These are phyloP conservation scores for Pelochelys cantorii DNA, from an alignment of 2,797 vertebrate species.

Conservation along the genomic window DNA sequence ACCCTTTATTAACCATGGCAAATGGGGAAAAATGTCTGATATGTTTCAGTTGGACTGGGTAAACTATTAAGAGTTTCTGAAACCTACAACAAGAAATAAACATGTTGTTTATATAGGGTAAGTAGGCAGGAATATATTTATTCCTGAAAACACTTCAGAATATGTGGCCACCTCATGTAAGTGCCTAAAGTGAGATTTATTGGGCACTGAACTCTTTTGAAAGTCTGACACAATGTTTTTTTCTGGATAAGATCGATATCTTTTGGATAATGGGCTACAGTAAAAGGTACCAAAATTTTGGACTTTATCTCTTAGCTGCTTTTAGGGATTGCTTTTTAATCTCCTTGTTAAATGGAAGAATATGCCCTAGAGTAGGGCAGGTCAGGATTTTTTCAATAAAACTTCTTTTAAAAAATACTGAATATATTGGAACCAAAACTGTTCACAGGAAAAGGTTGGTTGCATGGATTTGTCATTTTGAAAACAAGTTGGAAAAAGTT, in stretches of 20 bases:
- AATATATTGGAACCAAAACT: background rate
- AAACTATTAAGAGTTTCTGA: conserved; percentile 5
- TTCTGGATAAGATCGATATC: background rate
- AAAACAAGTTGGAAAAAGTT: background rate
- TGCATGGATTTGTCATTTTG: background rate
- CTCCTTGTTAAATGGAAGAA: background rate
- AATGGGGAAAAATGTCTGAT: background rate
- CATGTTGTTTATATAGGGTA: background rate
- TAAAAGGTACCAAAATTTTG: conserved; percentile 31
- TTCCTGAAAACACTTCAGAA: background rate
- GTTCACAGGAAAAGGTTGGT: background rate
- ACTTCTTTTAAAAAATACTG: background rate
- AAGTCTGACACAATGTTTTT: conserved; percentile 2
- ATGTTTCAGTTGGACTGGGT: background rate
- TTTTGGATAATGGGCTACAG: background rate
- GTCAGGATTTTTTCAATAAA: background rate
- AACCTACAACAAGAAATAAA: background rate
- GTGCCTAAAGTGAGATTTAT: background rate
- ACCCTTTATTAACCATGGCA: background rate
- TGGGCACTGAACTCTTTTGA: background rate
- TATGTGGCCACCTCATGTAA: background rate
- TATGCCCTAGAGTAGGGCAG: background rate
- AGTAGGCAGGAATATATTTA: conserved; percentile 6
- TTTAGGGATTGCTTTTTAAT: conserved; percentile 15
- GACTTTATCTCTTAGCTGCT: background rate